Conservation (phyloP, 2,888 invertebrate species). For the Drosophila heteroneura region DNA sequence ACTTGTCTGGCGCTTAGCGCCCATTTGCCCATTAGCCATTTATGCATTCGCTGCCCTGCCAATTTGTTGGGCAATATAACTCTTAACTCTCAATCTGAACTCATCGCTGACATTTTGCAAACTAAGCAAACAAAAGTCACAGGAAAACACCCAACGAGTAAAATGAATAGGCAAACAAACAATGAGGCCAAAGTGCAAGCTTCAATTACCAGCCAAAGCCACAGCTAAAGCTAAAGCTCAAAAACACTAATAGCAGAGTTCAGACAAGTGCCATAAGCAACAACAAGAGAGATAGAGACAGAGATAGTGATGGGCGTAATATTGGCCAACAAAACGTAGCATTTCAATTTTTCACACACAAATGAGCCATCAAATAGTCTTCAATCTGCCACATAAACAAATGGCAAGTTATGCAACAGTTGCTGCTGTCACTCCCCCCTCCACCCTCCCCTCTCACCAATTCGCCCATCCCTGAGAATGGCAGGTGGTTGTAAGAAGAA, state of each 20-base stretch:
- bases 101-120: slow-evolving; percentile 47
- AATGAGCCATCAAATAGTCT: slow-evolving; percentile 36
- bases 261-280: slow-evolving; percentile 32
- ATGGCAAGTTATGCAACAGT: slow-evolving; percentile 65
- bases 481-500: slow-evolving; percentile 43
- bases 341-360: slow-evolving; percentile 42
- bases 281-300: not conserved
- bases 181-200: slow-evolving; percentile 36
- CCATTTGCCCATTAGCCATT: slow-evolving; percentile 15
- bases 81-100: slow-evolving; percentile 5
- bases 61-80: slow-evolving; percentile 15
- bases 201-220: slow-evolving; percentile 10
- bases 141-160: slow-evolving; percentile 3
- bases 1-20: slow-evolving; percentile 7
- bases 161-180: slow-evolving; percentile 1
- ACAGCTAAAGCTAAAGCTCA: not conserved
- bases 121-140: slow-evolving; percentile 5
- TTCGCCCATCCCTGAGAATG: slow-evolving; percentile 1
- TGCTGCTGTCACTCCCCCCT: slow-evolving; percentile 17
- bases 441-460: too few species aligned
- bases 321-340: slow-evolving; percentile 26
- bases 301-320: slow-evolving; percentile 12
- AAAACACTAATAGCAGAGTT: slow-evolving; percentile 2
- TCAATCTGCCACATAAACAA: slow-evolving; percentile 16
- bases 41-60: slow-evolving; percentile 30